Base-by-base conservation (phyloP, 2,113 vertebrate species). In the Craseonycteris thonglongyai region DNA sequence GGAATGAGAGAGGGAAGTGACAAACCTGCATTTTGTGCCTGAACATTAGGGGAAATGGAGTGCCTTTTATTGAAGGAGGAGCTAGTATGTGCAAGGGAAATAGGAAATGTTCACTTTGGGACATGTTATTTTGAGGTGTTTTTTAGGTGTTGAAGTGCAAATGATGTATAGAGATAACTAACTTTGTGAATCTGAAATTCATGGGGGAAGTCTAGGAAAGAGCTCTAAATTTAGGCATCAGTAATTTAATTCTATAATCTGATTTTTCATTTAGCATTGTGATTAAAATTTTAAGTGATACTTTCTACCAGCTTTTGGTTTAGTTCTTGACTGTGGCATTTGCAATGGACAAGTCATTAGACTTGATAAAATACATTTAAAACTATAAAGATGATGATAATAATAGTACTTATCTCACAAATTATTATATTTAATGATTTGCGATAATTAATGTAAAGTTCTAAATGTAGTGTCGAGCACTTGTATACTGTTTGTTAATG, bases 31-130 rank as follows among this genome's bases (percentile, higher is more conserved):
- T 76, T 75, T 84, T 75, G 9, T 35, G 14, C 30, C 59, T 76
- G 33, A 49, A 45, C 5, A 38, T 0, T 14, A 3, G 4, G 5
- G 4, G 5, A 4, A 26, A 0, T 33, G 5, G 6, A 47, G 3
- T 38, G 12, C 3, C 42, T 30, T 15, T 30, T 3, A 51, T 26
- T 0, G 0, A 71, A 80, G 10, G 4, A 61, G 10, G 9, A 80
- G 18, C 22, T 35, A 5, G 5, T 26, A 0, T 24, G 9, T 11
- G 22, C 18, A 3, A 16, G 13, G 9, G 15, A n/a, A 22, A 40
- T 2, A 56, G 7, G 11, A 69, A 14, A 54, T 22, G 28, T 63
- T 95, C 33, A 83, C 2, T 56, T 71, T 22, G 14, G 12, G 26
- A 78, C 15, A 22, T 65, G 49, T 7, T 75, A 82, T 35, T 59